These are phyloP conservation scores for Haliclona indistincta DNA, from an alignment of 37 sponge, comb jelly and placozoan species.

Conservation along the genomic window DNA sequence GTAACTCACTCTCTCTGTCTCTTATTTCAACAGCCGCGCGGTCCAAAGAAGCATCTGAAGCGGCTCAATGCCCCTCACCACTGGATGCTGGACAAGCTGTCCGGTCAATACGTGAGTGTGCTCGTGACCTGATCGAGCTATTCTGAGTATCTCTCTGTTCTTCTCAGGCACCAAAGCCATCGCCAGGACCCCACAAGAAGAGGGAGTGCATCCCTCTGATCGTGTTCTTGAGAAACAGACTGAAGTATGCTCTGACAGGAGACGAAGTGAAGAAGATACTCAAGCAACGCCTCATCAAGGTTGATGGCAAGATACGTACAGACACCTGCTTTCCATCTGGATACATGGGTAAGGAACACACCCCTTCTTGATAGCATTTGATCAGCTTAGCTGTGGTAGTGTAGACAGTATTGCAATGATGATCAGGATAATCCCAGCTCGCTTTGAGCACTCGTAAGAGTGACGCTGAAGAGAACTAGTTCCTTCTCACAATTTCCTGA, in stretches of 20 bases:
- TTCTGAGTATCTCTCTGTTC: not conserved
- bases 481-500: no score
- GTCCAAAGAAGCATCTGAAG: conserved; percentile 99
- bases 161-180: conserved; percentile 90
- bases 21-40: no score
- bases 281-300: conserved; percentile 89
- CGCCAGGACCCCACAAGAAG: conserved; percentile 95
- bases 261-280: conserved; percentile 95
- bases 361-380: no score
- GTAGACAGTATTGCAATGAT: no score
- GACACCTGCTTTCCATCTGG: conserved; percentile 94
- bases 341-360: conserved; percentile 90
- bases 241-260: conserved; percentile 97
- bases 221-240: conserved; percentile 90
- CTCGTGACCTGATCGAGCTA: not conserved
- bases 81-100: conserved; percentile 99
- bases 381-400: no score
- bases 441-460: no score
- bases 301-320: conserved; percentile 96
- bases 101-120: conserved; percentile 86
- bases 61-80: conserved; percentile 95
- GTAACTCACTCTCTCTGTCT: no score
- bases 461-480: no score
- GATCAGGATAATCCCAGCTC: no score
- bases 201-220: conserved; percentile 95